A percentile compares a stretch with the other conserved stretches of the same genome.
Evolutionary conservation across 92 coral and sea anemone species (phyloP).

Genomic region (Epizoanthus rinbou): DNA sequence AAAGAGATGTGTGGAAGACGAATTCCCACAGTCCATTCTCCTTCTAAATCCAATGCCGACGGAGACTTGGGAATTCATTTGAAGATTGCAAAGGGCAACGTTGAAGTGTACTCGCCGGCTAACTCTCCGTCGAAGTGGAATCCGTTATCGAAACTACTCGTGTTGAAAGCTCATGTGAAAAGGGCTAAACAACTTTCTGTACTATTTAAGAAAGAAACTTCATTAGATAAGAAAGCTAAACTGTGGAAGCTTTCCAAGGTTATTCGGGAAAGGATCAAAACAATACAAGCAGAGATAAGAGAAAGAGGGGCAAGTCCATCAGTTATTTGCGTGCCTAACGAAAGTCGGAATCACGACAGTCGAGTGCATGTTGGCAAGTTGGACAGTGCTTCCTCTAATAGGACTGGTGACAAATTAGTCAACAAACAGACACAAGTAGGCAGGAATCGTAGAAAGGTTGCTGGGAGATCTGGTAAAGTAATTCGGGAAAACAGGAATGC

Average conservation of each 20-base stretch:
- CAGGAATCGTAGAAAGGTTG: background rate
- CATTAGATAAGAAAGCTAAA: conserved; percentile 10
- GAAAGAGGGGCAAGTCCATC: background rate
- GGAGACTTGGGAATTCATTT: background rate
- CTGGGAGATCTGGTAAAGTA: background rate
- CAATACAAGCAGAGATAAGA: background rate
- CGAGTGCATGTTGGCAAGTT: too few species aligned
- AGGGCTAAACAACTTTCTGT: background rate
- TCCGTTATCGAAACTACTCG: background rate
- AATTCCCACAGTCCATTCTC: too few species aligned
- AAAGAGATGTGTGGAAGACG: too few species aligned
- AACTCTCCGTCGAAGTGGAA: background rate
- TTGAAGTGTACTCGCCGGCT: background rate
- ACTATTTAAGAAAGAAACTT: background rate
- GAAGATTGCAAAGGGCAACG: background rate
- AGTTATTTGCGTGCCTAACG: background rate
- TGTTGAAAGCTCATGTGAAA: conserved; percentile 12
- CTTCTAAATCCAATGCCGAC: background rate
- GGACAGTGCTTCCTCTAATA: background rate
- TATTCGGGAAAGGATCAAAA: conserved; percentile 18
- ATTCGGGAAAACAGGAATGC: background rate
- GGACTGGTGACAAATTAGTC: background rate
- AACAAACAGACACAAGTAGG: background rate
- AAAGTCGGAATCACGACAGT: too few species aligned
- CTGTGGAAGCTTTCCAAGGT: background rate